Evolutionary conservation across 2,888 invertebrate genomes (phyloP).

Genomic region (Erpobdella octoculata): DNA sequence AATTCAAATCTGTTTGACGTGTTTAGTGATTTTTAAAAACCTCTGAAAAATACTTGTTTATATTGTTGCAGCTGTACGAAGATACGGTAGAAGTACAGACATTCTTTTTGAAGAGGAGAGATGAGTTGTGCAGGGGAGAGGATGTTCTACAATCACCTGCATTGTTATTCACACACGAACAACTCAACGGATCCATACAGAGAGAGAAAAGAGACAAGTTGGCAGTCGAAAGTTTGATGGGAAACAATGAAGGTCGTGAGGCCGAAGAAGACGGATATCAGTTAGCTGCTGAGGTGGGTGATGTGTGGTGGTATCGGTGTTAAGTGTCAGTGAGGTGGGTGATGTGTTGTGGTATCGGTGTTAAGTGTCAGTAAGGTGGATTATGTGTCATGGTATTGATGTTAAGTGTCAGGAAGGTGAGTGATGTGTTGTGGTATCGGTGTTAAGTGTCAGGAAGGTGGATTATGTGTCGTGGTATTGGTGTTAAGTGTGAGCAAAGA

Average conservation of each 20-base stretch:
- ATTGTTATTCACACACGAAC: constrained; percentile 67
- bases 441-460: not conserved
- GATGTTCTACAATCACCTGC: constrained; percentile 78
- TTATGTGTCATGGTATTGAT: not conserved
- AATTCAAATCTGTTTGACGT: not conserved
- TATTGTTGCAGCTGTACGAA: constrained; percentile 65
- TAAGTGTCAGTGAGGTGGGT: not conserved
- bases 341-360: not conserved
- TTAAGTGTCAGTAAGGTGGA: not conserved
- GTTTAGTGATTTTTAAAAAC: no score
- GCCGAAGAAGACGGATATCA: not conserved
- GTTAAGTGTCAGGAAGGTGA: not conserved
- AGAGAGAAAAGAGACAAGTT: constrained; percentile 44
- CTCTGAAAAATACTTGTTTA: not conserved
- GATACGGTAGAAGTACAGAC: constrained; percentile 87
- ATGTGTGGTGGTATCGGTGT: not conserved
- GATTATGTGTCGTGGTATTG: not conserved
- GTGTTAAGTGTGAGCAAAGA: not conserved
- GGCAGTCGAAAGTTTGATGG: constrained; percentile 21
- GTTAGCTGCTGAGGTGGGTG: not conserved
- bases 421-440: not conserved
- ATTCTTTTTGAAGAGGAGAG: constrained; percentile 68
- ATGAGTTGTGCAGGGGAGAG: constrained; percentile 69
- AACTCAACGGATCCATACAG: constrained; percentile 57
- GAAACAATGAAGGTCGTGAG: not conserved